Evolutionary conservation across 2,113 vertebrate species (phyloP), one percentile per base, ranked within the genome.

Genomic region (Lutjanus erythropterus): DNA sequence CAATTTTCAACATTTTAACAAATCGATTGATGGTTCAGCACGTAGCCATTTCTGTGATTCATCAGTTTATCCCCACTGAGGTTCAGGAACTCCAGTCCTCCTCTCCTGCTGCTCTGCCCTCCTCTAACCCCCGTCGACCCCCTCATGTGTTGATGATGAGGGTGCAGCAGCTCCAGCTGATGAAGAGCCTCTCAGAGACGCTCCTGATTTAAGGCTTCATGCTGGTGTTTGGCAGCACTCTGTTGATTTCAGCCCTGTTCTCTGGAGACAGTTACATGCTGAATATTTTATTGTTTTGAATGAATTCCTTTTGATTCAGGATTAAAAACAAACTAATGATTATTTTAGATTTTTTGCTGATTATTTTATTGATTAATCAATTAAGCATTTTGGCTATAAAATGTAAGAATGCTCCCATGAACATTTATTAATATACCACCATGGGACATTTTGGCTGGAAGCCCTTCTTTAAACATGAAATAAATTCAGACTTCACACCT

Each of bases 111-210:
- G 29, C 52, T 70, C 41, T 39, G 3, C 23, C 29, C 49, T 8
- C 21, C 33, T 37, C 0, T 9, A 19, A 39, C 25, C 50, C 18
- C 49, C 15, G n/a, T 0, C 15, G 11, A 50, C 85, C 84, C 46
- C 77, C 35, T 72, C 23, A 2, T 55, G 69, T 84, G 87, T 49
- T 75, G 82, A 56, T 82, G 76, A 89, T 80, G 31, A 86, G 67
- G 66, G 31, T 81, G 78, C 82, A 27, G 75, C 80, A 71, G 72
- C 55, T 85, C 56, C 33, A 14, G 53, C 4, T 88, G 87, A 91
- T 89, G 77, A 81, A 87, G 87, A 76, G 69, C 66, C 75, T 81
- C 80, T 86, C 67, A 33, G 68, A 74, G 89, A 19, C 60, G 84
- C 85, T 75, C 10, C 69, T 37, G 61, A 59, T 25, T 86, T 69